Evolutionary conservation across 2,113 vertebrate genomes (phyloP).

Genomic region (Nothocercus nigrocapillus): DNA sequence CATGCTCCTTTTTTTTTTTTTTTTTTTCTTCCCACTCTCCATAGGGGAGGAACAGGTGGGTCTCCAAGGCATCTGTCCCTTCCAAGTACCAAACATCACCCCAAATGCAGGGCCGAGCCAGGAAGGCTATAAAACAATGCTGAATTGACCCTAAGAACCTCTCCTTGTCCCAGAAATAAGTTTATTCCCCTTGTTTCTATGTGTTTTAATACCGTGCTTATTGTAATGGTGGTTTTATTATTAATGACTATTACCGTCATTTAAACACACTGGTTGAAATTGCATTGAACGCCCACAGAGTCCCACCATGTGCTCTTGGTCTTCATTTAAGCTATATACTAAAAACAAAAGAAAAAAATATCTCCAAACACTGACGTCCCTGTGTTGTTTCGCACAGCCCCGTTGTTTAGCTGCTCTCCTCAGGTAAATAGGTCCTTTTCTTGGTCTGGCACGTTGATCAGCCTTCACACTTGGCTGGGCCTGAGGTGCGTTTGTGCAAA

Average conservation of each 20-base stretch:
- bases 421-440: conserved; percentile 71
- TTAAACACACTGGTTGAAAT: not conserved
- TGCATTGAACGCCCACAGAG: accelerated
- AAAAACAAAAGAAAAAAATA: not conserved
- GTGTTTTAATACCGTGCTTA: not conserved
- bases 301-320: accelerated
- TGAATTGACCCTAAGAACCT: accelerated
- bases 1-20: too few relatives aligned
- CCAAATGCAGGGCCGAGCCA: not conserved
- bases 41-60: not conserved
- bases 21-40: not conserved
- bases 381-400: not conserved
- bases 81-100: too few relatives aligned
- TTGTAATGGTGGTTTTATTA: not conserved
- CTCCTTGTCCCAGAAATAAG: not conserved
- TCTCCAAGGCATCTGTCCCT: not conserved
- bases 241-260: accelerated
- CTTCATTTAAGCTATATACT: not conserved
- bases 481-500: conserved; percentile 82
- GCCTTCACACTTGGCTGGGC: conserved; percentile 80
- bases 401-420: conserved; percentile 2
- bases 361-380: not conserved
- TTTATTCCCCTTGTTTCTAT: not conserved
- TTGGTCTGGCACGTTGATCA: conserved; percentile 74
- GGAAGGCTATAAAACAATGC: not conserved